phyloP scores from a whole-genome alignment of 2,113 vertebrate genomes.

The Gallinago paraguaiae region DNA sequence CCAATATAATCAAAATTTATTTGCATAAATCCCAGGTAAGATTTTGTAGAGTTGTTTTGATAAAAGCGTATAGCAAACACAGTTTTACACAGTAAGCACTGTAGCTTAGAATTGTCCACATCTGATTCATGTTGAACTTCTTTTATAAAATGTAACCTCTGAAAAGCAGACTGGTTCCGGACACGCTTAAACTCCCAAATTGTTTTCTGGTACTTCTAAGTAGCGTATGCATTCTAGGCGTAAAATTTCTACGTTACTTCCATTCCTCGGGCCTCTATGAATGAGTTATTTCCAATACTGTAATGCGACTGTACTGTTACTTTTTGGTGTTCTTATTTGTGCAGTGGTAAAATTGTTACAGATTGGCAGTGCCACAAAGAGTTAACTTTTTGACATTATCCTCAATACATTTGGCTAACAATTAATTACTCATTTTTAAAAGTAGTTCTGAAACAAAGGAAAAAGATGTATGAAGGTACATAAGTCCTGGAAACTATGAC shows the following conservation, averaged over 20 bases:
- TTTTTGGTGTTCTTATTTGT: background rate
- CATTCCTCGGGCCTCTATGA: background rate
- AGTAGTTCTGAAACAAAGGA: background rate
- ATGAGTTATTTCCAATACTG: background rate
- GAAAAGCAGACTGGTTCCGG: background rate
- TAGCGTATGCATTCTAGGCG: background rate
- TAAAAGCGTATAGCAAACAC: background rate
- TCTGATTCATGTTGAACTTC: background rate
- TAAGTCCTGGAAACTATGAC: background rate
- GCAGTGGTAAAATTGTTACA: background rate
- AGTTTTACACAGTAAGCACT: background rate
- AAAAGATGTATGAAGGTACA: background rate
- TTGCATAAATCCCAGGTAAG: background rate
- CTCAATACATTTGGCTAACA: background rate
- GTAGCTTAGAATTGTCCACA: rapidly evolving
- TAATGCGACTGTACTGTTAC: background rate
- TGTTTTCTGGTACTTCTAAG: background rate
- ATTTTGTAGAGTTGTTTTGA: background rate
- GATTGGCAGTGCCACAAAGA: background rate
- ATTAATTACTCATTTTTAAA: background rate
- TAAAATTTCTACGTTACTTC: background rate
- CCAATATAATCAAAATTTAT: background rate
- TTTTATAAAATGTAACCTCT: background rate
- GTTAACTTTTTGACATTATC: background rate
- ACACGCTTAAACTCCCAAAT: background rate